Evolutionary conservation across 2,888 invertebrate genomes (phyloP).

Genomic region (Drosophila rubida): DNA sequence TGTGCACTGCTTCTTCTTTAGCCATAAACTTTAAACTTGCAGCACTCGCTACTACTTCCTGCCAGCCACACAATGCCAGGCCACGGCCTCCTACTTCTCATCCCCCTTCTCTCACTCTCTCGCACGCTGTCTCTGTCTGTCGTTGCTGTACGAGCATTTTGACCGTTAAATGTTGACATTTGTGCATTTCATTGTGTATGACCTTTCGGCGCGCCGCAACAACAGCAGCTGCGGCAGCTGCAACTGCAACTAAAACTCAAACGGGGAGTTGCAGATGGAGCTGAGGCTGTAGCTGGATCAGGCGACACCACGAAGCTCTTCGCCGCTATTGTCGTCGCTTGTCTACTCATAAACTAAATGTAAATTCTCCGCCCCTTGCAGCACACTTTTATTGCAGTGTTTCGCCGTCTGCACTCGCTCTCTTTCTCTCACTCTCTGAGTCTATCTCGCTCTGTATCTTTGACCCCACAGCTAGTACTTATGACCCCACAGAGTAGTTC

Average conservation of each 20-base stretch:
- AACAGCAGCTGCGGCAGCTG: slow-evolving; percentile 47
- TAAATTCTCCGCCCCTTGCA: slow-evolving; percentile 67
- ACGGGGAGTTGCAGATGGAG: neutral
- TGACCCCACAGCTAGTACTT: slow-evolving; percentile 38
- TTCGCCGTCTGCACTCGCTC: slow-evolving; percentile 51
- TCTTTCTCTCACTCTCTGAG: slow-evolving; percentile 2
- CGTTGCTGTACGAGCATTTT: slow-evolving; percentile 62
- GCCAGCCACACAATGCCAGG: slow-evolving; percentile 58
- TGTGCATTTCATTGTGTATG: slow-evolving; percentile 79
- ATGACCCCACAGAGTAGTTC: slow-evolving; percentile 50
- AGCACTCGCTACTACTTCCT: slow-evolving; percentile 61
- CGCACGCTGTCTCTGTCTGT: slow-evolving; percentile 29
- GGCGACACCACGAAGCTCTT: slow-evolving; percentile 37
- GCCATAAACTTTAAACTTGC: slow-evolving; percentile 75
- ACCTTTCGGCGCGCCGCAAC: slow-evolving; percentile 71
- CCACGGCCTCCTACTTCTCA: slow-evolving; percentile 12
- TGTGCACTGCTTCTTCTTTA: slow-evolving; percentile 64
- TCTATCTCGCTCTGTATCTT: neutral
- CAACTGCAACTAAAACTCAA: slow-evolving; percentile 20
- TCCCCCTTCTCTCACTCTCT: slow-evolving; percentile 16
- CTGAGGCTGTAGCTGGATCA: slow-evolving; percentile 8
- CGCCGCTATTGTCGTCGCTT: slow-evolving; percentile 72
- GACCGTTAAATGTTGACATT: slow-evolving; percentile 80
- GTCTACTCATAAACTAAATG: slow-evolving; percentile 80
- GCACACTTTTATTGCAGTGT: slow-evolving; percentile 73